phyloP scores from a whole-genome alignment of 2,888 invertebrate genomes.

The Timema cristinae region DNA sequence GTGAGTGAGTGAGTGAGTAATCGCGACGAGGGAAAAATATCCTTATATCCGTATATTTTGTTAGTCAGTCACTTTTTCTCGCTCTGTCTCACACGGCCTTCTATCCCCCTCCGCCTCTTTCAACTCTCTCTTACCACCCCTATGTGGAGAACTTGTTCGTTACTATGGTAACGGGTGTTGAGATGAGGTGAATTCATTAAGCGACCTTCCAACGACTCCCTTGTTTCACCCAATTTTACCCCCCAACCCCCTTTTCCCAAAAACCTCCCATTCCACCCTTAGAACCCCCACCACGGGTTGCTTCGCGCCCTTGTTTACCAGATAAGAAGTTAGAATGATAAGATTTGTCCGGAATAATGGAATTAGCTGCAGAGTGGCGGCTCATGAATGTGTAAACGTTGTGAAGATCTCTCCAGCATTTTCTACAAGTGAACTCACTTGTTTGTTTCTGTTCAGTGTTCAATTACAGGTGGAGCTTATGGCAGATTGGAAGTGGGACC shows the following conservation, averaged over 20 bases:
- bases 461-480: too few species aligned
- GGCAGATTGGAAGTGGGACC: too few species aligned
- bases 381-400: background rate
- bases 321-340: conserved; percentile 9
- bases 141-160: background rate
- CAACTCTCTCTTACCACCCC: conserved; percentile 14
- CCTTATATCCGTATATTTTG: too few species aligned
- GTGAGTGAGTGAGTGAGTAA: too few species aligned
- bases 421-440: too few species aligned
- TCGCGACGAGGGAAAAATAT: too few species aligned
- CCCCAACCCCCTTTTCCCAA: background rate
- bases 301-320: conserved; percentile 12
- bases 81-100: conserved; percentile 20
- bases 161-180: conserved; percentile 6
- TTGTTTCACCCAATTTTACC: background rate
- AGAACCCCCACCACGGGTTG: background rate
- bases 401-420: background rate
- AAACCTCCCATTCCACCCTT: background rate
- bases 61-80: conserved; percentile 14
- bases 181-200: conserved; percentile 17
- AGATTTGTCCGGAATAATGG: conserved; percentile 13
- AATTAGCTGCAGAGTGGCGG: conserved; percentile 7
- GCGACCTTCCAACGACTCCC: conserved; percentile 7
- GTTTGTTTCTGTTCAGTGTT: too few species aligned
- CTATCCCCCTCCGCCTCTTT: conserved; percentile 28